Evolutionary conservation across 1,140 invertebrate species (phyloP), one percentile per base, ranked within the genome.

Genomic region (Papilio dardanus): DNA sequence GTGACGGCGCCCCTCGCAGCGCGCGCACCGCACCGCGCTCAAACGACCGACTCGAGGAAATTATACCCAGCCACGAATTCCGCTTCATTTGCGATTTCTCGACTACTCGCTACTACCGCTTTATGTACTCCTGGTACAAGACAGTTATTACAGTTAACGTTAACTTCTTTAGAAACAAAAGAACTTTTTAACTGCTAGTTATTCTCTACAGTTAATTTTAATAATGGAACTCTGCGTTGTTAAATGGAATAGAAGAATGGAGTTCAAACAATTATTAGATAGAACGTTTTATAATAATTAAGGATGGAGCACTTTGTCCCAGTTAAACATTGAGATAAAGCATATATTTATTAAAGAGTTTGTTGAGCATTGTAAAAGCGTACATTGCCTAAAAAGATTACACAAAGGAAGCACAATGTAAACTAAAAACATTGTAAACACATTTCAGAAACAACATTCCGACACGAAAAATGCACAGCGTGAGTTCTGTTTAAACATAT

Each of bases 31-130:
- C 35, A 19, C 54, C 12, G 54, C 24, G 54, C 54, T 62, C 54
- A 28, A 62, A 62, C 54, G 54, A 62, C 54, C 24, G 54, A 62
- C 71, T 83, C 81, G 82, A 85, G 85, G 82, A 87, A 89, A 87
- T 88, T 81, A 86, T 86, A 83, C 81, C 80, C 81, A 85, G 79
- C 80, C 81, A 82, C 81, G 83, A 82, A 86, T 87, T 90, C 83
- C 86, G 87, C 82, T 85, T 82, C 86, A 89, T 90, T 91, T 90
- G 83, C 81, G 76, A 79, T 73, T n/a, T 54, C 77, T 66, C 67
- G 30, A 73, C 46, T 54, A 28, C 24, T 30, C 76, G 74, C 77
- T 80, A 68, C 76, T 77, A 50, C 76, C 77, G 78, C 67, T 84
- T 83, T 77, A 76, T 86, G 77, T 74, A 77, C 46, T 69, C 83